Base-by-base conservation (phyloP, 2,888 invertebrate species). In the Orthosia gothica region DNA sequence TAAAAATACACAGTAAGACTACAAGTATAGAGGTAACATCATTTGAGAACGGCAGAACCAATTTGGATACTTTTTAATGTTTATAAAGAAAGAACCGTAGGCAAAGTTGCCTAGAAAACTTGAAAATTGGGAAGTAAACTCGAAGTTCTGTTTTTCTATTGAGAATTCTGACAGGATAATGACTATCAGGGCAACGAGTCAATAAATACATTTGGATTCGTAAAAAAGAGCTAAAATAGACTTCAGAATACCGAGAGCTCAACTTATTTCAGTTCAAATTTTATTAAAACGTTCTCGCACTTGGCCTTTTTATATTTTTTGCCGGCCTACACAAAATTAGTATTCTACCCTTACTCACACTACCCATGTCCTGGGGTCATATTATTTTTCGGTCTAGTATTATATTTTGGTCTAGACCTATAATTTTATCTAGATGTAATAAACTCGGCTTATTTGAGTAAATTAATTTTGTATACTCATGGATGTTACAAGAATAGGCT, bases 311-410 rank as follows among this genome's bases (percentile, higher is more conserved):
- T 50, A 67, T 68, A 52, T 82, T 64, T 84, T 81, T 71, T 76
- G 78, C 76, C 32, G 20, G 45, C 64, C 75, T 62, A 67, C 67
- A 72, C 75, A 70, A 74, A 81, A 84, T 84, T 86, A 74, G 87
- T 86, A 84, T 86, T 86, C 87, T 65, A 68, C 72, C 81, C 84
- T 69, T 73, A 65, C 76, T 55, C 58, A 69, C 71, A 71, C 67
- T 55, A 71, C 57, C 70, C 73, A 59, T 77, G 72, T 77, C 71
- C 59, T 81, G 67, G 32, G 68, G 20, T 23, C 52, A 62, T 66
- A 76, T 70, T 80, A 75, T 65, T 68, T 81, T 84, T 74, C 54
- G 61, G 23, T 45, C 68, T 65, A 32, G 74, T 57, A 76, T 81
- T 66, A 76, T 72, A 55, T 78, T 74, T 81, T 55, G 74, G 87